Conservation (phyloP, 2,888 invertebrate genomes). For the Polylopha cassiicola region DNA sequence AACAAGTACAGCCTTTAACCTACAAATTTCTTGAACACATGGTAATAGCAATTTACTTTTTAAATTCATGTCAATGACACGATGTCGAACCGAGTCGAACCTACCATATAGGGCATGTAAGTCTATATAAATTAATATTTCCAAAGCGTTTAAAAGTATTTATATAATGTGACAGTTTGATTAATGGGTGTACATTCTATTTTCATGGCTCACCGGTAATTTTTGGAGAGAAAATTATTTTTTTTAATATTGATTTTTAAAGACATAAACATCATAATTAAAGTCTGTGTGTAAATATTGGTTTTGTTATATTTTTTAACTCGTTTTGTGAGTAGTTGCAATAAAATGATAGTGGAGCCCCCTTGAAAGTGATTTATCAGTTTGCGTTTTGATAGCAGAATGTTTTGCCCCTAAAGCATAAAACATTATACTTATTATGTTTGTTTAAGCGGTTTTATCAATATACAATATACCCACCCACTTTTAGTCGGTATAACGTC, state of each 20-base stretch:
- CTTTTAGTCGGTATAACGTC: too few relatives aligned
- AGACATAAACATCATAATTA: too few relatives aligned
- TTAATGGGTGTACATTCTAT: conserved; percentile 9
- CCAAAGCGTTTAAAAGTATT: conserved; percentile 3
- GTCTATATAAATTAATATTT: conserved; percentile 24
- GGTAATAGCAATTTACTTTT: conserved; percentile 21
- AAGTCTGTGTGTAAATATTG: conserved; percentile 5
- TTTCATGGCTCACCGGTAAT: conserved; percentile 6
- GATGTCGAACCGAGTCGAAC: conserved; percentile 17
- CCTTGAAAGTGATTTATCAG: too few relatives aligned
- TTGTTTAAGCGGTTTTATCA: too few relatives aligned
- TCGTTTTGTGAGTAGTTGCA: conserved; percentile 3
- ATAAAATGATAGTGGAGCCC: too few relatives aligned
- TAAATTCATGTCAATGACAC: conserved; percentile 42
- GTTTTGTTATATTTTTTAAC: conserved; percentile 8
- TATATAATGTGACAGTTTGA: conserved; percentile 10
- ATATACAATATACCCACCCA: too few relatives aligned
- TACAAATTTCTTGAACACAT: neutral
- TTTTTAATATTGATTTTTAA: too few relatives aligned
- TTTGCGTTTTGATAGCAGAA: too few relatives aligned
- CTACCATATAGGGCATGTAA: conserved; percentile 33
- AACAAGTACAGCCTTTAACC: too few relatives aligned
- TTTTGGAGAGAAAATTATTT: too few relatives aligned
- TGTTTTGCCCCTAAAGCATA: too few relatives aligned
- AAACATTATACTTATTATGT: too few relatives aligned